These are phyloP conservation scores for Axea sp. DNA, from an alignment of 2,888 invertebrate species.

Conservation along the genomic window DNA sequence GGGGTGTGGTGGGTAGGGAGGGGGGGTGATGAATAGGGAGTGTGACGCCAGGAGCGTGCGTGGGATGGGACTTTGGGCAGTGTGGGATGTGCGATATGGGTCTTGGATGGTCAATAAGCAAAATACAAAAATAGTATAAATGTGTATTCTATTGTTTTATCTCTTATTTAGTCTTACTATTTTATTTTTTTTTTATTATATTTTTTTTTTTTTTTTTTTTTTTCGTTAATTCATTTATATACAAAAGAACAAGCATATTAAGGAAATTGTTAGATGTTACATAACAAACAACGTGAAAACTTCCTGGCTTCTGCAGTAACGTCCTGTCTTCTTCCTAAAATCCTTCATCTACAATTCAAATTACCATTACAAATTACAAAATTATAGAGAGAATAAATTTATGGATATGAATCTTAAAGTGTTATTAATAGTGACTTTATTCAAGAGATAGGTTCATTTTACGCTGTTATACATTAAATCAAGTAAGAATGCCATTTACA, in stretches of 20 bases:
- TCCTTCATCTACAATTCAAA: constrained; percentile 22
- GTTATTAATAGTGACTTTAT: constrained; percentile 32
- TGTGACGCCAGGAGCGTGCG: too few species aligned
- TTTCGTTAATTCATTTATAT: constrained; percentile 18
- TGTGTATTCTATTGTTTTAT: too few species aligned
- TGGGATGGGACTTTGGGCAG: too few species aligned
- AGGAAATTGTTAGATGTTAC: constrained; percentile 35
- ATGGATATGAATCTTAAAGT: too few species aligned
- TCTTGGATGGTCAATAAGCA: too few species aligned
- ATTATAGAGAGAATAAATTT: constrained; percentile 1
- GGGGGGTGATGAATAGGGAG: too few species aligned
- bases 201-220: constrained; percentile 1
- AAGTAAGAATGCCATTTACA: too few species aligned
- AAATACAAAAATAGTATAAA: too few species aligned
- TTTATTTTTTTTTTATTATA: background rate
- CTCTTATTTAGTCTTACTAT: too few species aligned
- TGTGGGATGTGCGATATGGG: too few species aligned
- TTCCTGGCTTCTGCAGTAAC: background rate
- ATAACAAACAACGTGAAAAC: constrained; percentile 20
- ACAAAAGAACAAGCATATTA: constrained; percentile 18
- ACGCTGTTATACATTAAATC: constrained; percentile 13
- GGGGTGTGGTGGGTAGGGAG: too few species aligned
- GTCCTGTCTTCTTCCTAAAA: constrained; percentile 1
- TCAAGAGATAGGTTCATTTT: constrained; percentile 16
- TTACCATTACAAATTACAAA: constrained; percentile 7